Evolutionary conservation across 2,797 vertebrate species (phyloP).

Genomic region (Bradypodion ventrale): DNA sequence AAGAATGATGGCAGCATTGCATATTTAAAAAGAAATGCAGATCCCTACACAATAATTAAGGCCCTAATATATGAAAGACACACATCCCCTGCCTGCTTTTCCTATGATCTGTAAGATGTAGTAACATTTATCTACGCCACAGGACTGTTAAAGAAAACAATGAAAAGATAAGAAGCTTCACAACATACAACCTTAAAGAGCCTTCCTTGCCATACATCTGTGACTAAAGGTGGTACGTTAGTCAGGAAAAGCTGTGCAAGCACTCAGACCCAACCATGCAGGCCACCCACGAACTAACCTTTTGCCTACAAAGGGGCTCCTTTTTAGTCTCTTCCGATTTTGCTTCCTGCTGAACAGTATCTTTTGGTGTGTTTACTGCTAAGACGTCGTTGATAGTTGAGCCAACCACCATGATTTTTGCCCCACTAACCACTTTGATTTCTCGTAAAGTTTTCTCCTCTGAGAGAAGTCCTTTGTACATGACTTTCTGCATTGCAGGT

Average conservation of each 20-base stretch:
- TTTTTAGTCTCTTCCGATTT: constrained; percentile 98
- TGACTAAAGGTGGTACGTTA: too few relatives aligned
- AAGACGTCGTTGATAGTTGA: constrained; percentile 98
- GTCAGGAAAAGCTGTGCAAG: not conserved
- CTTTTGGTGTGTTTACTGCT: constrained; percentile 97
- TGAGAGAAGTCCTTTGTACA: constrained; percentile 97
- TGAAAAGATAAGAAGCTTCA: not conserved
- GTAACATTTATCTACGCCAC: not conserved
- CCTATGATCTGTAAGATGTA: not conserved
- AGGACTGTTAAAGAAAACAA: not conserved
- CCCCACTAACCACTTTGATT: constrained; percentile 95
- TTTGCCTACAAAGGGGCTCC: constrained; percentile 96
- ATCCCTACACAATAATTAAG: too few relatives aligned
- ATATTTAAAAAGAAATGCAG: not conserved
- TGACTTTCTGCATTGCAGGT: constrained; percentile 99
- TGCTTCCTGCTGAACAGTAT: constrained; percentile 92
- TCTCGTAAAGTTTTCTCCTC: constrained; percentile 97
- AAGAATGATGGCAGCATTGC: not conserved
- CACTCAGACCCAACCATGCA: too few relatives aligned
- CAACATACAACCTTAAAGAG: not conserved
- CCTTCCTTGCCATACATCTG: too few relatives aligned
- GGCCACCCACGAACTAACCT: constrained; percentile 75
- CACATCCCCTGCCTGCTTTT: not conserved
- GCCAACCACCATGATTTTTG: constrained; percentile 99
- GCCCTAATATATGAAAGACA: not conserved